phyloP scores from a whole-genome alignment of 2,797 vertebrate genomes.

The Myotis myotis region DNA sequence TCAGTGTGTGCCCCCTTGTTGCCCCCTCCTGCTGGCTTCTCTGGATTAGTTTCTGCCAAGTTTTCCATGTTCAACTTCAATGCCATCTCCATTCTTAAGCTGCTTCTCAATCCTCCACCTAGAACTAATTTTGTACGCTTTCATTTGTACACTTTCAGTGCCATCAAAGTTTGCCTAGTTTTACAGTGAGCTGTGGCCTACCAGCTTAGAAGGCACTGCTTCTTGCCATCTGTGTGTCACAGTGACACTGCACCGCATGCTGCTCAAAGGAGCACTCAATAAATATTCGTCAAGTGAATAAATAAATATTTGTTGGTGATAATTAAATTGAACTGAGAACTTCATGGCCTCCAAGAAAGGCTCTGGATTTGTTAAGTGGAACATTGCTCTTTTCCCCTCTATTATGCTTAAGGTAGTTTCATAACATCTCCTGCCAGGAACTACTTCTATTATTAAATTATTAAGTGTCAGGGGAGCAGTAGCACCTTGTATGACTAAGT shows the following conservation, averaged over 20 bases:
- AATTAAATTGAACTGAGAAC: constrained; percentile 51
- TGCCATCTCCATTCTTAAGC: neutral
- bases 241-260: neutral
- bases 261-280: constrained; percentile 10
- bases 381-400: neutral
- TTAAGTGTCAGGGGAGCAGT: neutral
- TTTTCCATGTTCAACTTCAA: neutral
- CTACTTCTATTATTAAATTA: neutral
- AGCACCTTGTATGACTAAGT: neutral
- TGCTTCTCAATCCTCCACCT: neutral
- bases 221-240: neutral
- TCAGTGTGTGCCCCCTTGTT: neutral
- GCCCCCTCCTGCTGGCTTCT: neutral
- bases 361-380: neutral
- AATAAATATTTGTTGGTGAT: constrained; percentile 49
- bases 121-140: neutral
- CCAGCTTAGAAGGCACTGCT: neutral
- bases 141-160: neutral
- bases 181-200: neutral
- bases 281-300: constrained; percentile 58
- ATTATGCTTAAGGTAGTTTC: neutral
- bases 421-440: neutral
- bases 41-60: neutral
- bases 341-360: neutral
- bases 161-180: neutral